Percentiles rank a stretch among this genome's conserved stretches.
These are phyloP conservation scores for Enteromius thamalakanensis DNA, from an alignment of 2,797 vertebrate species.

Conservation along the genomic window DNA sequence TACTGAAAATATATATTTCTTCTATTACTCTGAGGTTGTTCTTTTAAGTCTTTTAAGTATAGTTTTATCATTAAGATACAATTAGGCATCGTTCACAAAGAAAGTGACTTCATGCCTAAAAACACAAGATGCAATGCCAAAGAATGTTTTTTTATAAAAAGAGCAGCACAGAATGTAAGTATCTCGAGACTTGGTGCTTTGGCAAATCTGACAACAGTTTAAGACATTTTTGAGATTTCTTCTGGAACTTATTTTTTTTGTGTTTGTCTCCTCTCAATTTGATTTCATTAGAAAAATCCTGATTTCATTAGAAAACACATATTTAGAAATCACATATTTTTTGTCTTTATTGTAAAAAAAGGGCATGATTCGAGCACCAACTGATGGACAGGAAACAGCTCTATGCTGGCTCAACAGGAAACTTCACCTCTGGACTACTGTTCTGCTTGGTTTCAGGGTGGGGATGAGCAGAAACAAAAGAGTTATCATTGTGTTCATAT, in stretches of 20 bases:
- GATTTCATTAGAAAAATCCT: background rate
- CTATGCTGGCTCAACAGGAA: constrained; percentile 70
- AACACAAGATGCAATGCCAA: background rate
- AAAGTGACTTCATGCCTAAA: background rate
- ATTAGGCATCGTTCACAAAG: background rate
- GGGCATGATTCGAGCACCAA: background rate
- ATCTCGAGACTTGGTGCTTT: background rate
- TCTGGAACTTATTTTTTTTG: background rate
- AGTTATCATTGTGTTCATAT: constrained; percentile 41
- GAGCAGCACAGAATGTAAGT: too few relatives aligned
- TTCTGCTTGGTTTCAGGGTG: constrained; percentile 35
- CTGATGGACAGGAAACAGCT: constrained; percentile 65
- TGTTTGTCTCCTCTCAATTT: background rate
- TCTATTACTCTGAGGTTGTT: background rate
- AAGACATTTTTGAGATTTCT: background rate
- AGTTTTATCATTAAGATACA: background rate
- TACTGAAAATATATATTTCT: background rate
- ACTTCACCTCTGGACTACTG: constrained; percentile 51
- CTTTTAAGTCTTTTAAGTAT: too few relatives aligned
- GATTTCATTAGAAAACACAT: background rate
- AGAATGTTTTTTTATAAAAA: background rate
- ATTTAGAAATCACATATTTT: too few relatives aligned
- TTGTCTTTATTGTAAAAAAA: background rate
- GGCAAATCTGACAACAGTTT: background rate
- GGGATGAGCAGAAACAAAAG: constrained; percentile 57